Evolutionary conservation across 2,113 vertebrate genomes (phyloP).

Genomic region (Xerus inauris): DNA sequence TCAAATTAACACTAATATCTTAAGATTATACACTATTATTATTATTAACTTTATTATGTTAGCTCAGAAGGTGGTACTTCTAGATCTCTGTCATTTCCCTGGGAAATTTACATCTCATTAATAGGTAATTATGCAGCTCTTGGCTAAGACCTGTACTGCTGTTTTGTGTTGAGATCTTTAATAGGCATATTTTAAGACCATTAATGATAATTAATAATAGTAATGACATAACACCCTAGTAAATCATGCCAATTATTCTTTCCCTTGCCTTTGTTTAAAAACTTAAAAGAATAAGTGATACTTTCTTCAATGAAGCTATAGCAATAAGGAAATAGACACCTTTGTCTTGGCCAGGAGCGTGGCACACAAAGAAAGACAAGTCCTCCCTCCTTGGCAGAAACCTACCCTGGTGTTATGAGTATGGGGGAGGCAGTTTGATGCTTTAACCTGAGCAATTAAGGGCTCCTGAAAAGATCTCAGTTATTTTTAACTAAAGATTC

Average conservation of each 20-base stretch:
- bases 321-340: neutral
- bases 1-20: constrained; percentile 80
- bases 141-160: constrained; percentile 69
- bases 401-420: too few relatives aligned
- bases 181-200: constrained; percentile 78
- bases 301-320: constrained; percentile 16
- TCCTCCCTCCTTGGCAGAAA: neutral
- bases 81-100: constrained; percentile 81
- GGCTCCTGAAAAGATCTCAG: neutral
- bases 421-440: neutral
- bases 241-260: constrained; percentile 68
- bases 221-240: constrained; percentile 68
- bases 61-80: constrained; percentile 80
- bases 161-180: constrained; percentile 76
- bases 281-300: constrained; percentile 20
- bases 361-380: neutral
- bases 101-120: constrained; percentile 83
- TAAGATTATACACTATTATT: constrained; percentile 79
- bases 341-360: neutral
- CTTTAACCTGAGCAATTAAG: neutral
- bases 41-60: constrained; percentile 81
- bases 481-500: neutral
- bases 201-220: constrained; percentile 81
- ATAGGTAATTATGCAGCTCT: constrained; percentile 78
- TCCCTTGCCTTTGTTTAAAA: constrained; percentile 45